Conservation (phyloP, 2,888 invertebrate genomes). For the Thymelicus sylvestris region DNA sequence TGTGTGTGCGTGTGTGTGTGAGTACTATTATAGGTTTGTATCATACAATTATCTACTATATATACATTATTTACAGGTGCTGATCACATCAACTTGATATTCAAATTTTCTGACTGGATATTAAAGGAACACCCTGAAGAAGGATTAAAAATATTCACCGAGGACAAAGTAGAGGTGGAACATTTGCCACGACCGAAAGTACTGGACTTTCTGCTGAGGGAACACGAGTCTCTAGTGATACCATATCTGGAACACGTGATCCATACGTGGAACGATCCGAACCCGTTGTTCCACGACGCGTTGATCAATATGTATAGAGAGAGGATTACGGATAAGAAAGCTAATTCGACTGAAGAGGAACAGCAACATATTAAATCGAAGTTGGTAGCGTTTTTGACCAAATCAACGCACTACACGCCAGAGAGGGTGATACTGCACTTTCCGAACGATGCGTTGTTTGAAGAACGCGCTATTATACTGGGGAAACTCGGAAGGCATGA, state of each 20-base stretch:
- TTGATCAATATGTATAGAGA: slow-evolving; percentile 95
- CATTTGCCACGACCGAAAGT: slow-evolving; percentile 94
- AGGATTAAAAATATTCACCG: slow-evolving; percentile 95
- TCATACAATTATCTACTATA: no score
- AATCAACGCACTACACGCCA: slow-evolving; percentile 92
- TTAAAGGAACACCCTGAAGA: slow-evolving; percentile 93
- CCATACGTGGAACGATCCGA: slow-evolving; percentile 93
- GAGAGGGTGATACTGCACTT: slow-evolving; percentile 95
- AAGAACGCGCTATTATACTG: slow-evolving; percentile 97
- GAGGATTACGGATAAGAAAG: slow-evolving; percentile 81
- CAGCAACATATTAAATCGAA: slow-evolving; percentile 76
- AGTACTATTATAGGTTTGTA: not conserved
- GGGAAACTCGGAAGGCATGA: slow-evolving; percentile 96
- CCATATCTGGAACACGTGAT: slow-evolving; percentile 98
- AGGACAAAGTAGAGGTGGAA: slow-evolving; percentile 94
- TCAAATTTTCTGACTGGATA: slow-evolving; percentile 98
- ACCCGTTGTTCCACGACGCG: slow-evolving; percentile 94
- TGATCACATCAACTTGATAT: slow-evolving; percentile 93
- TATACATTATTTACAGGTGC: slow-evolving; percentile 84
- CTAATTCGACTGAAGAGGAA: slow-evolving; percentile 67
- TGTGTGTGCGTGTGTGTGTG: no score
- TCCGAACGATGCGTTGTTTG: slow-evolving; percentile 92
- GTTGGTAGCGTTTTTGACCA: slow-evolving; percentile 91
- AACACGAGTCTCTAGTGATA: slow-evolving; percentile 92
- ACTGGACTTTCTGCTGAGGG: slow-evolving; percentile 93